Conservation (phyloP, 2,797 vertebrate genomes). For the Sparidentex hasta region DNA sequence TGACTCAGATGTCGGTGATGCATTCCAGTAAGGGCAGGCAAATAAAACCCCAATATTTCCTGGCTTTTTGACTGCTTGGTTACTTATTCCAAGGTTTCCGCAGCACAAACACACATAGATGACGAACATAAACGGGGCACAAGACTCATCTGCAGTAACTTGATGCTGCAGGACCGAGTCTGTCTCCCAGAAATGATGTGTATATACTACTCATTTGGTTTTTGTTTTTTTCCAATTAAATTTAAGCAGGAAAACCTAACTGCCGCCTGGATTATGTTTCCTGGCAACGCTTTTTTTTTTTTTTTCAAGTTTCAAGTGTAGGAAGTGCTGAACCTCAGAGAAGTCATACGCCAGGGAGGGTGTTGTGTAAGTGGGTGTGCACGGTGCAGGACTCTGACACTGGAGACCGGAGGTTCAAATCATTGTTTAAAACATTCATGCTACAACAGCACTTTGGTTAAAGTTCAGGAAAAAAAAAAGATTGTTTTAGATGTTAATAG, state of each 20-base stretch:
- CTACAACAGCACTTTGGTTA: too few relatives aligned
- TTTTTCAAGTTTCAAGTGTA: background rate
- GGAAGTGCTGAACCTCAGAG: background rate
- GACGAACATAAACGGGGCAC: background rate
- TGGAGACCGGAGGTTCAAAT: too few relatives aligned
- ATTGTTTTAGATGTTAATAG: background rate
- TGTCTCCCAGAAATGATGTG: background rate
- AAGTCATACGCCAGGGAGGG: background rate
- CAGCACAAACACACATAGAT: background rate
- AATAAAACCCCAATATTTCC: background rate
- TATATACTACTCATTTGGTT: background rate
- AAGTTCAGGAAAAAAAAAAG: too few relatives aligned
- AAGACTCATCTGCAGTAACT: background rate
- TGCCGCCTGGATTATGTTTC: background rate
- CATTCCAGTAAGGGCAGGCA: background rate
- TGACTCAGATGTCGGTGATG: constrained; percentile 2
- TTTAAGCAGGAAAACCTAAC: background rate
- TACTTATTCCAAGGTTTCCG: background rate
- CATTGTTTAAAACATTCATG: too few relatives aligned
- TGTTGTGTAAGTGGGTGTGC: background rate
- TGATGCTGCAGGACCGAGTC: too few relatives aligned
- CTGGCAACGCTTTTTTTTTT: background rate
- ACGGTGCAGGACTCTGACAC: too few relatives aligned
- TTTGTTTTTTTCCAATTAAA: too few relatives aligned
- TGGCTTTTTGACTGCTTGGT: background rate